These are phyloP conservation scores for Silurus glanis DNA, from an alignment of 2,113 vertebrate species.

Conservation along the genomic window DNA sequence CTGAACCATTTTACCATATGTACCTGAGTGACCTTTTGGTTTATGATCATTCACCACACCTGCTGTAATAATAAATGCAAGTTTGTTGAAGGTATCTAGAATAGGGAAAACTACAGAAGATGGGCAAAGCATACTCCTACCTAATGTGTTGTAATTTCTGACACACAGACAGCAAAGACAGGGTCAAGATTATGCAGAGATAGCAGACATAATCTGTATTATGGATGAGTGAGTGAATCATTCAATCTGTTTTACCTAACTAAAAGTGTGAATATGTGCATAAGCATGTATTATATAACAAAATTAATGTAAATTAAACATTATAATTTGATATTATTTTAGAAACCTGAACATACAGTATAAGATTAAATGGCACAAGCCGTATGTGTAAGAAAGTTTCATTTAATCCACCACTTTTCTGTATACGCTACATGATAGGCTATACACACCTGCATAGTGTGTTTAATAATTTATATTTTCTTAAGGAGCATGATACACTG, in stretches of 20 bases:
- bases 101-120: too few species aligned
- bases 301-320: not conserved
- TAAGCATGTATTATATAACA: not conserved
- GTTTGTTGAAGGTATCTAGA: too few species aligned
- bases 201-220: not conserved
- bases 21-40: too few species aligned
- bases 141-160: too few species aligned
- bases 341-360: not conserved
- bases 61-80: too few species aligned
- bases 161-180: not conserved
- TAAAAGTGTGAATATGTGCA: not conserved
- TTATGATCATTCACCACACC: too few species aligned
- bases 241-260: not conserved
- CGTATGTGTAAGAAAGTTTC: not conserved
- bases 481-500: conserved; percentile 53
- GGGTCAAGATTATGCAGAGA: not conserved
- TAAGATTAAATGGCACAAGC: not conserved
- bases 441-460: conserved; percentile 3
- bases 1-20: too few species aligned
- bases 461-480: conserved; percentile 50
- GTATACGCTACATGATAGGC: conserved; percentile 17
- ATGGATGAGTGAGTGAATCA: not conserved
- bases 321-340: not conserved
- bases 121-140: too few species aligned
- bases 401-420: not conserved